Evolutionary conservation across 2,888 invertebrate genomes (phyloP), one percentile per base, ranked within the genome.

Genomic region (Agrypnus murinus): DNA sequence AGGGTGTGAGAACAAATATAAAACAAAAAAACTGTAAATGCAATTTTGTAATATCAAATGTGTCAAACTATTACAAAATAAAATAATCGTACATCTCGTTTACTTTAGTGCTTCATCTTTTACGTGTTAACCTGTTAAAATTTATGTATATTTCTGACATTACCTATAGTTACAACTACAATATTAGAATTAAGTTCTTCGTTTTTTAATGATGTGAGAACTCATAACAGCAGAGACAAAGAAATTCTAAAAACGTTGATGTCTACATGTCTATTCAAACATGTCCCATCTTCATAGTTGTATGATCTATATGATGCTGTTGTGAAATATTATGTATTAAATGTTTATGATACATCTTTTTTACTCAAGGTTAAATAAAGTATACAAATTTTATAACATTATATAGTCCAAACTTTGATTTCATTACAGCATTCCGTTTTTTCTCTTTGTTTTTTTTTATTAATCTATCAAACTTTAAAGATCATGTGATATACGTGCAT

Each of bases 21-120:
- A 81, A 77, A 77, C 80, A 83, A 81, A 81, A 77, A 77, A 81
- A 83, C 81, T 84, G 79, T 81, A 81, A 83, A 84, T 84, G 80
- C 81, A 82, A 83, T 85, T 85, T 84, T 85, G 82, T 85, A 84
- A 85, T 84, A 84, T 84, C 83, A 83, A 82, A 84, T 84, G 84
- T 85, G 84, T 84, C 84, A 84, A 71, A 84, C 80, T 83, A 83
- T 81, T 80, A 82, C 80, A 81, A 78, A 83, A 73, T 74, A 76
- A 78, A 75, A 76, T 78, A 78, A 78, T 78, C 75, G 74, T 78
- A 76, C 71, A 75, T 74, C 67, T 76, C 70, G 65, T 76, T 75
- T 76, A 71, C 64, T 63, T 73, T 60, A 73, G 72, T 69, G 64
- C 63, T 68, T 36, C 64, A 64, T 71, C 48, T 63, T 72, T 71